Base-by-base conservation (phyloP, 2,888 invertebrate genomes). In the Ornithoptera priamus region DNA sequence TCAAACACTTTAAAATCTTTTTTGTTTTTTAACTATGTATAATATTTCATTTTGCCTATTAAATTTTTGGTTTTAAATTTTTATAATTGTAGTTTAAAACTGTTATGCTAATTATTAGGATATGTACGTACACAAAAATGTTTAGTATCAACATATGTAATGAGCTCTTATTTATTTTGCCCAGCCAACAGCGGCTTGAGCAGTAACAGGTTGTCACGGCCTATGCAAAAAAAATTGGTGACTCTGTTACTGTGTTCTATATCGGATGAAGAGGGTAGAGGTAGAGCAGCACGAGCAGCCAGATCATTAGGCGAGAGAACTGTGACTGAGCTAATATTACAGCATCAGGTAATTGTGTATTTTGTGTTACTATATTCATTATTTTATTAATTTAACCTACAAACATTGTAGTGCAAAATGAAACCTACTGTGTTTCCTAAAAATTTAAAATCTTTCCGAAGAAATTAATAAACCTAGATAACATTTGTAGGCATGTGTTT, bases 201-300 rank as follows among this genome's bases (percentile, higher is more conserved):
- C 5, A 83, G 85, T 70, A 86, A 82, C 68, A 86, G 91, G 1
- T 78, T 92, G 15, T 98, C 98, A 42, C 94, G 98, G 72, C 98
- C 99, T 1, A 98, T 99, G 97, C 99, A 99, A 88, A 94, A 98
- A 50, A 99, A 99, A 89, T 89, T 99, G 78, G 97, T 99, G 62
- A 97, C 97, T 5, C 89, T 99, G 69, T 95, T 99, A 70, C 98
- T 98, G 86, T 98, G 98, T 84, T 98, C 99, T 82, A 92, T 99
- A 75, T 87, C 84, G 0, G 98, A 98, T 85, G 97, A 97, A 79
- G 98, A 99, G 83, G 97, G 97, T 2, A 92, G 97, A 20, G 95
- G 95, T 15, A 91, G 97, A 72, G 96, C 96, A 5, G 94, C 96
- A 81, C 91, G 97, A 73, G 97, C 97, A 39, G 97, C 97, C 1